phyloP scores from a whole-genome alignment of 2,888 invertebrate genomes.

The Cheilosia pagana region DNA sequence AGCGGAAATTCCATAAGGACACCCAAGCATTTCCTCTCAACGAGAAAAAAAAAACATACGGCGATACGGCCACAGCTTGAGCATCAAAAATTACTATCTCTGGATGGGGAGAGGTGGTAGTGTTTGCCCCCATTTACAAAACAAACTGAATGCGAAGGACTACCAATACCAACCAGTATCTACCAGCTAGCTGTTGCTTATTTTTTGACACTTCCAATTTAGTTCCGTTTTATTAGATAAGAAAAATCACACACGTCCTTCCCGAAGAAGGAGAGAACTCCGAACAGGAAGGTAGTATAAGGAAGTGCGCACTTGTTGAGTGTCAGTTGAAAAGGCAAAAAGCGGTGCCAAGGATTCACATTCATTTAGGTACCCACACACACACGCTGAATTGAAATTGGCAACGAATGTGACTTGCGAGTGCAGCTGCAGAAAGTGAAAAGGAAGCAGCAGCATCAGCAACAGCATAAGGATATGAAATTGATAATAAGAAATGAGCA shows the following conservation, averaged over 20 bases:
- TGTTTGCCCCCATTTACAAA: constrained; percentile 28
- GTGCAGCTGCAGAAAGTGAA: constrained; percentile 61
- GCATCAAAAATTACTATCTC: constrained; percentile 51
- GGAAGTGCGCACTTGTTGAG: constrained; percentile 60
- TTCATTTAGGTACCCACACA: background rate
- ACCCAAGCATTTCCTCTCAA: constrained; percentile 28
- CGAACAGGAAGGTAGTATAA: constrained; percentile 15
- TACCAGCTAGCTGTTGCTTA: constrained; percentile 59
- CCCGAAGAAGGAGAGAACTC: constrained; percentile 12
- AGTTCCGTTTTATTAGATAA: constrained; percentile 69
- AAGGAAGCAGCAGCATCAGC: constrained; percentile 49
- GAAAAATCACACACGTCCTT: constrained; percentile 64
- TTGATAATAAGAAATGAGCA: constrained; percentile 61
- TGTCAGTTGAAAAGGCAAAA: constrained; percentile 25
- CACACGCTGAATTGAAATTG: constrained; percentile 51
- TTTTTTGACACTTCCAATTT: constrained; percentile 71
- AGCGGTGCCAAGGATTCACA: constrained; percentile 19
- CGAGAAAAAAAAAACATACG: constrained; percentile 5
- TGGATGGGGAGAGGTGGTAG: constrained; percentile 6
- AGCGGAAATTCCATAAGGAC: constrained; percentile 58
- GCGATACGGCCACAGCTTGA: constrained; percentile 9
- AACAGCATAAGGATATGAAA: constrained; percentile 51
- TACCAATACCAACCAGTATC: constrained; percentile 2
- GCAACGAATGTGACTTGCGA: constrained; percentile 68
- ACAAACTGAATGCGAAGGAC: constrained; percentile 44